phyloP scores from a whole-genome alignment of 2,888 invertebrate genomes.

The Tipula helvola region DNA sequence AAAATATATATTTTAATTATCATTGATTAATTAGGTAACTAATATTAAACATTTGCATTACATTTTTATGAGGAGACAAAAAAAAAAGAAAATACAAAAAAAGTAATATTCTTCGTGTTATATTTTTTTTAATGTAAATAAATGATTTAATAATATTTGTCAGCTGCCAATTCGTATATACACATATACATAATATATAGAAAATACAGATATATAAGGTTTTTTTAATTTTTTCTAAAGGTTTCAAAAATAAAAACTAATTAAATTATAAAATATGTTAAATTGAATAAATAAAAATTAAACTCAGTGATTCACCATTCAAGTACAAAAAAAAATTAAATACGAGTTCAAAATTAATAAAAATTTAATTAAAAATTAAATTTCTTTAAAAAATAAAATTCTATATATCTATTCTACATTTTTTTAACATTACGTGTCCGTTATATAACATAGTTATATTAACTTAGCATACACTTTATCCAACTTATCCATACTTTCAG shows the following conservation, averaged over 20 bases:
- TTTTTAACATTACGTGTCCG: neutral
- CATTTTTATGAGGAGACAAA: conserved; percentile 13
- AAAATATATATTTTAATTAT: conserved; percentile 9
- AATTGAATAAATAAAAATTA: conserved; percentile 19
- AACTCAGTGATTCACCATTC: conserved; percentile 38
- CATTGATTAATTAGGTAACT: neutral
- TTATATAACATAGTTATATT: neutral
- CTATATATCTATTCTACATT: neutral
- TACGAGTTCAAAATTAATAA: neutral
- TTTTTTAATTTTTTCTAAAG: conserved; percentile 1
- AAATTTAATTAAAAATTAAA: neutral
- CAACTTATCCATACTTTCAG: neutral
- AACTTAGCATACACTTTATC: neutral
- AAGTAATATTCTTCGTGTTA: conserved; percentile 16
- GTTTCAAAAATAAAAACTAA: conserved; percentile 12
- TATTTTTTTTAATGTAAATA: conserved; percentile 17
- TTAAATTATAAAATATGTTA: conserved; percentile 14
- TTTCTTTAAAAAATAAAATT: conserved; percentile 6
- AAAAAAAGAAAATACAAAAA: conserved; percentile 12
- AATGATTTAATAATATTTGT: neutral
- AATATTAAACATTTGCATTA: conserved; percentile 15
- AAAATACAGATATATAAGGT: neutral
- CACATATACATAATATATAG: conserved; percentile 6
- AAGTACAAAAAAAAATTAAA: conserved; percentile 31
- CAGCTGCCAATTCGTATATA: conserved; percentile 5